These are phyloP conservation scores for Psittacula cyanocephala DNA, from an alignment of 2,113 vertebrate genomes.

Conservation along the genomic window DNA sequence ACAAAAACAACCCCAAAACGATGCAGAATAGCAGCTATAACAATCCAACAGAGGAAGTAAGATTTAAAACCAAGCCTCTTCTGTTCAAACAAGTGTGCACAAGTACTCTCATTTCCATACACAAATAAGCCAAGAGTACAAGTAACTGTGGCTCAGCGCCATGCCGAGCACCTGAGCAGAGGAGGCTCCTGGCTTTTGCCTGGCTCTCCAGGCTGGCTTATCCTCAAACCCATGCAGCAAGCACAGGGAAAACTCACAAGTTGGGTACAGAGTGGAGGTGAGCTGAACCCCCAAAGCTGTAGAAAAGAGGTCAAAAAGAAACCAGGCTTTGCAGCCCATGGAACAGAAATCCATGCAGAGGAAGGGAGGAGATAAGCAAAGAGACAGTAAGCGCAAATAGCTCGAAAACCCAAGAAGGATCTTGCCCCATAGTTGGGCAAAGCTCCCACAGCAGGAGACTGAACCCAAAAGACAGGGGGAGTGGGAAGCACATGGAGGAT, in stretches of 20 bases:
- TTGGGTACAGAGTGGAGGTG: rapidly evolving
- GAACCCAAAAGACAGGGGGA: background rate
- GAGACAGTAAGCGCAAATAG: background rate
- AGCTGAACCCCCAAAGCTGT: background rate
- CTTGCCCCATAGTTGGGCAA: background rate
- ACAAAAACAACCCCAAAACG: background rate
- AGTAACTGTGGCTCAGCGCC: background rate
- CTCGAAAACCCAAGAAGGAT: background rate
- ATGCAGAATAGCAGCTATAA: background rate
- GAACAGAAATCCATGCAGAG: background rate
- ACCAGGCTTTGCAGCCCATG: background rate
- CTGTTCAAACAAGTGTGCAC: background rate
- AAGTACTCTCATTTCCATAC: background rate
- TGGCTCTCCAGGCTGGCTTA: background rate
- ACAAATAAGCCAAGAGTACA: background rate
- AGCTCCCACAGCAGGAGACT: background rate
- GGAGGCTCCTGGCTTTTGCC: background rate
- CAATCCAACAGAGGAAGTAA: background rate
- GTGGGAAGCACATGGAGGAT: background rate
- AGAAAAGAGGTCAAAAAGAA: background rate
- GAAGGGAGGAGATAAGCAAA: background rate
- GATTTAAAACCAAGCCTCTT: background rate
- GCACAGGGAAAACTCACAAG: background rate
- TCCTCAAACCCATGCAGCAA: background rate
- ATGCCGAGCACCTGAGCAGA: background rate